Percentiles rank a stretch among this genome's conserved stretches.
phyloP scores from a whole-genome alignment of 2,888 invertebrate species.

The Polydesmus complanatus region DNA sequence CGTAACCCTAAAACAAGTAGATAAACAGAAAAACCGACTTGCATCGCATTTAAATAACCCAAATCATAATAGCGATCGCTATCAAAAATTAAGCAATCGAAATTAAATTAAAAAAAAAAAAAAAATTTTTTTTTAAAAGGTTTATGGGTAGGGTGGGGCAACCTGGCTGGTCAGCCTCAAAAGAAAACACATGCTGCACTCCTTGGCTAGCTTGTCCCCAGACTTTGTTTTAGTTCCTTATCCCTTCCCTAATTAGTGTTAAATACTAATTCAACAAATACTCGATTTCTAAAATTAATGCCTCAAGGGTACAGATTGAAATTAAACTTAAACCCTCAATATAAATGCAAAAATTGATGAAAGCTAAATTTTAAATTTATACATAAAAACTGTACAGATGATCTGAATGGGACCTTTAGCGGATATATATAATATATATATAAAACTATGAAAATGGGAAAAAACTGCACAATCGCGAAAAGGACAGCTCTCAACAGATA shows the following conservation, averaged over 20 bases:
- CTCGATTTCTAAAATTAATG: too few species aligned
- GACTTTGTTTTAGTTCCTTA: neutral
- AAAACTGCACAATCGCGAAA: too few species aligned
- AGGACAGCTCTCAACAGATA: too few species aligned
- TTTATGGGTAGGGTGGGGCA: neutral
- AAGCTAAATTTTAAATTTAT: too few species aligned
- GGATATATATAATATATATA: neutral
- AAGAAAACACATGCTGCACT: conserved; percentile 20
- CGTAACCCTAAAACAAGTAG: conserved; percentile 3
- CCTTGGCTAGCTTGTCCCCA: conserved; percentile 19
- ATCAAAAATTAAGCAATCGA: neutral
- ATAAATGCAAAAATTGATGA: too few species aligned
- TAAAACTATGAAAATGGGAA: neutral
- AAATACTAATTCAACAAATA: too few species aligned
- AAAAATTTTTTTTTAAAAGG: too few species aligned
- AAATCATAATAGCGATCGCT: neutral
- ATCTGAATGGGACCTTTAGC: neutral
- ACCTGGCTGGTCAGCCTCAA: conserved; percentile 18
- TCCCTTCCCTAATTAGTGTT: too few species aligned
- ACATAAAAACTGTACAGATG: neutral
- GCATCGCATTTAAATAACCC: neutral
- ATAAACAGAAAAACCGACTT: neutral
- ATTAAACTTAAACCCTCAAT: too few species aligned
- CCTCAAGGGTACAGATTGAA: too few species aligned
- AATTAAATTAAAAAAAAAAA: conserved; percentile 2